Evolutionary conservation across 2,888 invertebrate species (phyloP).

Genomic region (Aphodius sticticus): DNA sequence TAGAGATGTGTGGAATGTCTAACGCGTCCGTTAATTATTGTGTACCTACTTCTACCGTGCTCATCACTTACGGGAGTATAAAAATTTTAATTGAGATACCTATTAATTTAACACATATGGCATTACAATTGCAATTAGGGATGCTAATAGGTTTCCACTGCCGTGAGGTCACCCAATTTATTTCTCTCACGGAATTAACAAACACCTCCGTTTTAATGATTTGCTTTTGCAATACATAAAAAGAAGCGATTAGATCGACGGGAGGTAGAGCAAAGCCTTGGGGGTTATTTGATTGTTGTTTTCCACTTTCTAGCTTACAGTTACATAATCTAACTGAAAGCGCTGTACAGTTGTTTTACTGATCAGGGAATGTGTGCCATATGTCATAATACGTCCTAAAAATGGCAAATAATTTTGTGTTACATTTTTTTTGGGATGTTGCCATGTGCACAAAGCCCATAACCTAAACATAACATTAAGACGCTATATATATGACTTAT

Average conservation of each 20-base stretch:
- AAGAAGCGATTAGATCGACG: not conserved
- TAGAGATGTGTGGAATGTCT: slow-evolving; percentile 19
- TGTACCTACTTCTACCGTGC: not conserved
- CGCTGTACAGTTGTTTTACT: too few species aligned
- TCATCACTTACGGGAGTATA: slow-evolving; percentile 34
- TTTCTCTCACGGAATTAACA: not conserved
- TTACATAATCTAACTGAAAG: too few species aligned
- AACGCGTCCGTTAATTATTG: slow-evolving; percentile 19
- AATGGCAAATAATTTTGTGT: too few species aligned
- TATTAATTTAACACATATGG: slow-evolving; percentile 37
- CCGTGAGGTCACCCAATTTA: slow-evolving; percentile 11
- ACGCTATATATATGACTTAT: too few species aligned
- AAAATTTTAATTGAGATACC: slow-evolving; percentile 40
- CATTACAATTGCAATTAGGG: slow-evolving; percentile 30
- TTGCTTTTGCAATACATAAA: not conserved
- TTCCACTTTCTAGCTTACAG: too few species aligned
- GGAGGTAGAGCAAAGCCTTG: too few species aligned
- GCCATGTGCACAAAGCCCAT: too few species aligned
- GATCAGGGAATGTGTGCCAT: too few species aligned
- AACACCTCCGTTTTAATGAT: not conserved
- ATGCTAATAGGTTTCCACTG: slow-evolving; percentile 24
- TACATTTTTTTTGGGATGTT: too few species aligned
- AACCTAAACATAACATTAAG: too few species aligned
- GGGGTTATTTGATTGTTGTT: too few species aligned
- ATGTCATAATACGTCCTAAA: too few species aligned